Evolutionary conservation across 2,797 vertebrate genomes (phyloP).

Genomic region (Chrysolophus pictus): DNA sequence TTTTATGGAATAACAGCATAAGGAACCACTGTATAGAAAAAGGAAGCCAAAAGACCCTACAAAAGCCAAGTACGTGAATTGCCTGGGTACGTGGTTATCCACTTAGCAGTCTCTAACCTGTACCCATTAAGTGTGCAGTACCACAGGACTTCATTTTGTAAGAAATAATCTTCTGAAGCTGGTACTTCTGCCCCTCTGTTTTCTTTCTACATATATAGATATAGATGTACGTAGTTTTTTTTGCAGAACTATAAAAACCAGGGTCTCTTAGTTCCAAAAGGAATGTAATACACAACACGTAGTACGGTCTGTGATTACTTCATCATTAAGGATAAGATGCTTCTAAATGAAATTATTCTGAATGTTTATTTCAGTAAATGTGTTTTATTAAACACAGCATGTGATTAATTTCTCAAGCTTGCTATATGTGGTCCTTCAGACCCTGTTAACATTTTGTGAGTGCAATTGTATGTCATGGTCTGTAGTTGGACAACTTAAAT

Average conservation of each 20-base stretch:
- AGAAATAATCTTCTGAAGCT: neutral
- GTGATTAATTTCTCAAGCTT: neutral
- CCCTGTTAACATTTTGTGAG: neutral
- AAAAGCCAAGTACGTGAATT: neutral
- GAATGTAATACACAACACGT: neutral
- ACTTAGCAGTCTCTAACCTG: neutral
- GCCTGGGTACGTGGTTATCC: neutral
- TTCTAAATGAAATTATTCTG: neutral
- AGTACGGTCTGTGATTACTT: neutral
- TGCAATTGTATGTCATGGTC: neutral
- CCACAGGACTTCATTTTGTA: neutral
- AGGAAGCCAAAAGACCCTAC: neutral
- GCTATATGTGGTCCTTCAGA: neutral
- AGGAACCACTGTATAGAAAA: slow-evolving; percentile 54
- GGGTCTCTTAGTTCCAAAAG: neutral
- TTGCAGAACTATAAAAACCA: neutral
- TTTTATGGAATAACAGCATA: slow-evolving; percentile 79
- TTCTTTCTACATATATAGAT: neutral
- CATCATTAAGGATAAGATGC: neutral
- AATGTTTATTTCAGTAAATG: neutral
- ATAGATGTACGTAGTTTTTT: too few relatives aligned
- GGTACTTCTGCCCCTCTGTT: neutral
- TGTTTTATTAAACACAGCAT: neutral
- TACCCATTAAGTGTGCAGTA: neutral
- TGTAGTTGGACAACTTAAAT: neutral